A percentile compares a stretch with the other conserved stretches of the same genome.
Conservation (phyloP, 2,888 invertebrate species). For the Mythimna vitellina region DNA sequence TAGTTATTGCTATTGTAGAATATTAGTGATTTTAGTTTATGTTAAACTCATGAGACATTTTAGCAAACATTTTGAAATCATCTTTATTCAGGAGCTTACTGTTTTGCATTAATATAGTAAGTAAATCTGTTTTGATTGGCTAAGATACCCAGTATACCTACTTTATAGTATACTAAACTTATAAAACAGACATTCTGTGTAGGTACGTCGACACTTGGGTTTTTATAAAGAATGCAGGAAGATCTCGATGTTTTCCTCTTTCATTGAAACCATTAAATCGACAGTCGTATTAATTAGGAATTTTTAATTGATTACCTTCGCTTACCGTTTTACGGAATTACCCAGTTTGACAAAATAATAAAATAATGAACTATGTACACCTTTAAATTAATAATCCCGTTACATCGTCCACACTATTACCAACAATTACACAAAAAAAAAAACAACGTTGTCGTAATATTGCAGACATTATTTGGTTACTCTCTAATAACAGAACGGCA, state of each 20-base stretch:
- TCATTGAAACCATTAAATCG: background rate
- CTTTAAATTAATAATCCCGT: too few relatives aligned
- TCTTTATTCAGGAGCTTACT: too few relatives aligned
- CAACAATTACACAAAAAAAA: background rate
- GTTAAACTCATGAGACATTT: too few relatives aligned
- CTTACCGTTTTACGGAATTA: constrained; percentile 2
- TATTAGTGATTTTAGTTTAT: too few relatives aligned
- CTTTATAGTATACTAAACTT: background rate
- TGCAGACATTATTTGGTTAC: background rate
- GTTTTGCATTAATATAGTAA: too few relatives aligned
- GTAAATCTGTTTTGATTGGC: background rate
- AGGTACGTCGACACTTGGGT: constrained; percentile 3
- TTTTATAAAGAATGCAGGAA: constrained; percentile 30
- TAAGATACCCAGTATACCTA: background rate
- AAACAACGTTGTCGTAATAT: too few relatives aligned
- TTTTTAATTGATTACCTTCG: background rate
- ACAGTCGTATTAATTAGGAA: background rate
- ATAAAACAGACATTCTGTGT: background rate
- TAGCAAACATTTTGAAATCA: too few relatives aligned
- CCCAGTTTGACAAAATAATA: background rate
- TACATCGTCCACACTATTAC: too few relatives aligned
- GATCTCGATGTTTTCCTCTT: constrained; percentile 16
- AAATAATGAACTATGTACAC: too few relatives aligned
- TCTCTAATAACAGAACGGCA: background rate
- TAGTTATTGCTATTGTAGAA: too few relatives aligned